Evolutionary conservation across 2,797 vertebrate species (phyloP).

Genomic region (Anguilla megastoma): DNA sequence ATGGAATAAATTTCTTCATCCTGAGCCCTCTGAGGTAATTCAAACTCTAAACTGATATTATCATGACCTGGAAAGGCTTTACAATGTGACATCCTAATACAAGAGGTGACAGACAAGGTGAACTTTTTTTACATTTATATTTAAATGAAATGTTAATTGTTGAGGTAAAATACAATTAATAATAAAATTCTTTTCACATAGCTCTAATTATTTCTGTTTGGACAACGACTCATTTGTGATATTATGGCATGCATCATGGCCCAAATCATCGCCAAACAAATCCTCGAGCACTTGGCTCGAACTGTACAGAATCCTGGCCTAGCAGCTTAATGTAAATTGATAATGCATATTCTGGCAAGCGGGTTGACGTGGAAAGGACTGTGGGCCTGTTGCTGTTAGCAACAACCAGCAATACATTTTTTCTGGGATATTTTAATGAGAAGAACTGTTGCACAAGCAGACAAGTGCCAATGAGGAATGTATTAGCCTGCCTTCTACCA

Average conservation of each 20-base stretch:
- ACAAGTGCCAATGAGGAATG: not conserved
- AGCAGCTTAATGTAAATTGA: not conserved
- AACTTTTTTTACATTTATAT: not conserved
- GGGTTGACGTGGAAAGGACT: not conserved
- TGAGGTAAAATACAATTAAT: too few relatives aligned
- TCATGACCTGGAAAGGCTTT: not conserved
- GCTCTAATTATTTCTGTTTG: not conserved
- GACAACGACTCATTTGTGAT: not conserved
- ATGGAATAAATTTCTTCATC: not conserved
- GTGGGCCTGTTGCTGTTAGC: not conserved
- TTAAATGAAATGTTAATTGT: too few relatives aligned
- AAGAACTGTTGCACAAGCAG: not conserved
- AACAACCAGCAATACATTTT: slow-evolving; percentile 9
- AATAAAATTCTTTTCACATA: not conserved
- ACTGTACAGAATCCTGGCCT: not conserved
- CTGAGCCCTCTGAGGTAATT: not conserved
- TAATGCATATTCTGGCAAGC: not conserved
- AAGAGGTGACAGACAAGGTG: not conserved
- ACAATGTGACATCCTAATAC: not conserved
- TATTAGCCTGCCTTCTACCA: not conserved
- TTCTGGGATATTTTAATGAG: not conserved
- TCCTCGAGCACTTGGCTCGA: not conserved
- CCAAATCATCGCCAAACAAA: not conserved
- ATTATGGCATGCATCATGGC: not conserved
- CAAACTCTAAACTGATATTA: slow-evolving; percentile 1